Percentiles rank a stretch among this genome's conserved stretches.
Conservation (phyloP, 2,113 vertebrate genomes). For the Clarias magur region DNA sequence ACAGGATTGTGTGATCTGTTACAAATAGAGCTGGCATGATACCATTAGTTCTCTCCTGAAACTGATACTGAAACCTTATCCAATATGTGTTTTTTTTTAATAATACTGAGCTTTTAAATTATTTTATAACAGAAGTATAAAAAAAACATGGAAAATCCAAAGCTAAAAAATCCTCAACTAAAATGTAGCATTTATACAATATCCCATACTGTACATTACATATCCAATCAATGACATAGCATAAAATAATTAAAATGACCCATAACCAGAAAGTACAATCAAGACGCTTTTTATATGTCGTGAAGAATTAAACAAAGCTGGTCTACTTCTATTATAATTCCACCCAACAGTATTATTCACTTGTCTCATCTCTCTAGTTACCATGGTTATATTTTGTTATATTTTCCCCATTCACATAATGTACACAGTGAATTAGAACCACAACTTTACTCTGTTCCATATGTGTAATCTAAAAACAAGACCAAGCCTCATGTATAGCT, state of each 20-base stretch:
- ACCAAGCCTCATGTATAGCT: constrained; percentile 54
- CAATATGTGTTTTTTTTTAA: not conserved
- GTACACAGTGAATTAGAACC: not conserved
- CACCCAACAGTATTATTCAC: not conserved
- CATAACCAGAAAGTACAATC: no score
- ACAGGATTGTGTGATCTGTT: no score
- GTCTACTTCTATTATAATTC: not conserved
- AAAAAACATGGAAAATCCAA: not conserved
- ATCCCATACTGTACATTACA: not conserved
- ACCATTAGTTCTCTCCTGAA: not conserved
- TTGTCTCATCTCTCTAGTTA: not conserved
- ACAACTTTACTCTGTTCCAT: not conserved
- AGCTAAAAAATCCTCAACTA: not conserved
- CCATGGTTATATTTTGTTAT: not conserved
- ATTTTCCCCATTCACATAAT: not conserved
- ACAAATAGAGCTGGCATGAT: not conserved
- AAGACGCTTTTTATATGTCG: not conserved
- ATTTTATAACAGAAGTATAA: not conserved
- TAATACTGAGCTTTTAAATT: not conserved
- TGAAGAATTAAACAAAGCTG: not conserved
- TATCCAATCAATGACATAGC: not conserved
- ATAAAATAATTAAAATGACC: not conserved
- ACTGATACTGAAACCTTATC: not conserved
- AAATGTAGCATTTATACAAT: not conserved
- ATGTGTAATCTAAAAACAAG: constrained; percentile 29